These are phyloP conservation scores for Pelecanus crispus DNA, from an alignment of 2,113 vertebrate genomes.

Conservation along the genomic window DNA sequence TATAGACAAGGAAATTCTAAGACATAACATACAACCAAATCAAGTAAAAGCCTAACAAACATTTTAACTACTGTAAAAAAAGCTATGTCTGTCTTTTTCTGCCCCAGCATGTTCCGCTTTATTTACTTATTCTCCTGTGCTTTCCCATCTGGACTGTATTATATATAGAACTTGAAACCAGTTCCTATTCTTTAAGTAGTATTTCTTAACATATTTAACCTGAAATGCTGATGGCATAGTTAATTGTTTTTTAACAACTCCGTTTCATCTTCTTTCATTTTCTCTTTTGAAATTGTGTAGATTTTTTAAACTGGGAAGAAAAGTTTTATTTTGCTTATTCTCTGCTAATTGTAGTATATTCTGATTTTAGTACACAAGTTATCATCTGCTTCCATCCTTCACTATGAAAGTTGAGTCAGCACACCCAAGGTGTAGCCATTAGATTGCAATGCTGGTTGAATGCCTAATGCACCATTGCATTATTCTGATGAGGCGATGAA, in stretches of 20 bases:
- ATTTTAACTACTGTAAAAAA: neutral
- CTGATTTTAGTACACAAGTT: constrained; percentile 2
- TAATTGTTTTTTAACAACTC: neutral
- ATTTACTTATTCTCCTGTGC: neutral
- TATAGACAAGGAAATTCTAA: neutral
- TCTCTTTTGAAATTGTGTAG: neutral
- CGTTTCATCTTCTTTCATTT: neutral
- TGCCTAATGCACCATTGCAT: constrained; percentile 6
- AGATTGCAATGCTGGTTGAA: constrained; percentile 40
- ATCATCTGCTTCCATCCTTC: constrained; percentile 11
- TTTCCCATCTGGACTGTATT: neutral
- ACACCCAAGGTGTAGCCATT: neutral
- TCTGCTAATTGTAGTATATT: constrained; percentile 2
- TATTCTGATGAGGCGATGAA: constrained; percentile 50
- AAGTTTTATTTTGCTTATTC: constrained; percentile 14
- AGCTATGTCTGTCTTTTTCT: neutral
- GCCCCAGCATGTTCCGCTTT: neutral
- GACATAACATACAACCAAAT: neutral
- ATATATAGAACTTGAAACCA: neutral
- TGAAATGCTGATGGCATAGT: neutral
- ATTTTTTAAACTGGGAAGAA: constrained; percentile 13
- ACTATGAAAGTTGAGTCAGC: constrained; percentile 33
- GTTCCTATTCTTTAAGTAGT: neutral
- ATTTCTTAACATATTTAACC: neutral
- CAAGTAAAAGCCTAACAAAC: neutral